These are phyloP conservation scores for Drymonia ruficornis DNA, from an alignment of 2,888 invertebrate genomes.

Conservation along the genomic window DNA sequence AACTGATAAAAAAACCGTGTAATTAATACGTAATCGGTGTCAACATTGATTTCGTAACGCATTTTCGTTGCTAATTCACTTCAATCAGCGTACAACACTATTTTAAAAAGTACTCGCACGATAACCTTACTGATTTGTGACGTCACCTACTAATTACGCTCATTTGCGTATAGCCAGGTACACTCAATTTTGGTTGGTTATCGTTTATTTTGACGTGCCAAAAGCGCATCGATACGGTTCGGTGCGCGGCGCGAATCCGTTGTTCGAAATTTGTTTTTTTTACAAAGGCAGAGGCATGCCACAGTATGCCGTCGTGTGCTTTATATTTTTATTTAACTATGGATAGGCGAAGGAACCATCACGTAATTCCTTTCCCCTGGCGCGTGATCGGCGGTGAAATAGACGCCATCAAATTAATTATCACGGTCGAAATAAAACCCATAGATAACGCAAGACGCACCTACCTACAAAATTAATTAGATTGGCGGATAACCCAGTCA, in stretches of 20 bases:
- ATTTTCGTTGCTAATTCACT: conserved; percentile 23
- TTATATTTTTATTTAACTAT: conserved; percentile 1
- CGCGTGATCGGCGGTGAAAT: neutral
- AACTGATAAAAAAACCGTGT: conserved; percentile 35
- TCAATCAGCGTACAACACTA: conserved; percentile 17
- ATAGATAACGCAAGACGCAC: neutral
- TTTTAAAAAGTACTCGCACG: neutral
- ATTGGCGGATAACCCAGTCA: neutral
- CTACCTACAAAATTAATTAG: neutral
- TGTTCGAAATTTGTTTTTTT: conserved; percentile 29
- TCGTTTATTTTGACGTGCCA: conserved; percentile 27
- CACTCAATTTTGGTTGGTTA: conserved; percentile 21
- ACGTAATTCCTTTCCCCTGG: conserved; percentile 7
- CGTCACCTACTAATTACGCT: conserved; percentile 17
- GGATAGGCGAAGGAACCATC: conserved; percentile 9
- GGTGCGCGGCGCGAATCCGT: conserved; percentile 33
- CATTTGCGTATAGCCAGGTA: conserved; percentile 19
- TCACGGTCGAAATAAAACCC: conserved; percentile 1
- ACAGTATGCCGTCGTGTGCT: conserved; percentile 15
- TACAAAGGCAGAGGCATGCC: neutral
- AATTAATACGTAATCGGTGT: conserved; percentile 54
- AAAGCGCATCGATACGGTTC: conserved; percentile 37
- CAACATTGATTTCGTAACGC: conserved; percentile 36
- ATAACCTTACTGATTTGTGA: conserved; percentile 14
- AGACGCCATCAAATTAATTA: neutral